These are phyloP conservation scores for Platyura marginata DNA, from an alignment of 1,140 invertebrate species.

Conservation along the genomic window DNA sequence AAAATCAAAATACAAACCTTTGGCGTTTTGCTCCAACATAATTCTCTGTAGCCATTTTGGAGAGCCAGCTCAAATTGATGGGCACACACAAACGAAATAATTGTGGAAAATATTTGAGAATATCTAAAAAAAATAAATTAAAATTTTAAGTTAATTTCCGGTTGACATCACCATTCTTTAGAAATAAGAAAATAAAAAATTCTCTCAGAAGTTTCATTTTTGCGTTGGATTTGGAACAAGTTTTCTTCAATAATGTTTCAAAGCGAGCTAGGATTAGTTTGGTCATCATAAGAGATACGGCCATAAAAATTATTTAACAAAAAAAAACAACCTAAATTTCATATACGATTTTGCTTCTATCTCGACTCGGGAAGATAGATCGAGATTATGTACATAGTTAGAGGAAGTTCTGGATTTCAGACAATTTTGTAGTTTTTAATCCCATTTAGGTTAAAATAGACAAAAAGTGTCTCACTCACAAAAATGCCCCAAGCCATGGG, in stretches of 20 bases:
- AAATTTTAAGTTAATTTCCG: too few relatives aligned
- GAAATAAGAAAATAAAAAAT: neutral
- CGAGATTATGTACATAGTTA: neutral
- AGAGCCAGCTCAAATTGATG: too few relatives aligned
- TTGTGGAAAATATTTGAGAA: too few relatives aligned
- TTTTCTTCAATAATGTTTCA: constrained; percentile 4
- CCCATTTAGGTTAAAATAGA: too few relatives aligned
- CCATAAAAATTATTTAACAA: neutral
- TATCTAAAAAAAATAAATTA: too few relatives aligned
- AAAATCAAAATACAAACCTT: too few relatives aligned
- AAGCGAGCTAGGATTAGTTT: constrained; percentile 6
- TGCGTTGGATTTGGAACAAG: constrained; percentile 6
- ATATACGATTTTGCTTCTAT: neutral
- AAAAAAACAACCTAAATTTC: neutral
- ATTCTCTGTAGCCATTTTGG: too few relatives aligned
- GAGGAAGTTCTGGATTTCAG: neutral
- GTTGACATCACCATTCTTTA: neutral
- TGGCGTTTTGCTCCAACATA: too few relatives aligned
- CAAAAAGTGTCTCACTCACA: too few relatives aligned
- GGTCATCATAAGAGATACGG: constrained; percentile 2
- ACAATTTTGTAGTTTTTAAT: neutral
- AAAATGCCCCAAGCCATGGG: too few relatives aligned
- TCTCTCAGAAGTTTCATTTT: neutral
- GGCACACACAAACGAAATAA: too few relatives aligned
- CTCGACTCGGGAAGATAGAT: neutral